Evolutionary conservation across 1,140 invertebrate species (phyloP).

Genomic region (Cotesia chilonis): DNA sequence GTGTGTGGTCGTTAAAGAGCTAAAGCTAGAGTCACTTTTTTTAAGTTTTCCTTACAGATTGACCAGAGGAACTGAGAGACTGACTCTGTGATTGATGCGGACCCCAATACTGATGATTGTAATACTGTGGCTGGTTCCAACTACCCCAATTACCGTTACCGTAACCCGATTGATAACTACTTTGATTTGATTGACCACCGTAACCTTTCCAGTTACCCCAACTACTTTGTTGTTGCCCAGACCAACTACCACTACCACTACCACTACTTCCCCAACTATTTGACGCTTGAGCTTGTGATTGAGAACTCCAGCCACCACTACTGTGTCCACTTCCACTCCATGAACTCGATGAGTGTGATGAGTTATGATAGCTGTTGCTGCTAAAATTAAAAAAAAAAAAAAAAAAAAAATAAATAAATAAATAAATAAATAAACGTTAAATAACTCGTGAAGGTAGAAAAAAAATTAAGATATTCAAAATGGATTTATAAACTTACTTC

Average conservation of each 20-base stretch:
- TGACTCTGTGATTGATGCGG: conserved; percentile 52
- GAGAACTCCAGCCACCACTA: conserved; percentile 39
- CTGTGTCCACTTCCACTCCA: conserved; percentile 32
- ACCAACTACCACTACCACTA: conserved; percentile 44
- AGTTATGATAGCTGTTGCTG: conserved; percentile 25
- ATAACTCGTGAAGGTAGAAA: no score
- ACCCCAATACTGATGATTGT: conserved; percentile 64
- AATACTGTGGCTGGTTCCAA: conserved; percentile 62
- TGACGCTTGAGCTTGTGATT: conserved; percentile 45
- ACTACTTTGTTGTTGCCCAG: conserved; percentile 44
- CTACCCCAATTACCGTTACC: conserved; percentile 62
- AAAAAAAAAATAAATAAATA: neutral
- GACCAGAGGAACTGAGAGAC: conserved; percentile 49
- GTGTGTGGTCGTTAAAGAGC: no score
- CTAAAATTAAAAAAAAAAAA: conserved; percentile 3
- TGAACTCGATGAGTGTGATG: conserved; percentile 31
- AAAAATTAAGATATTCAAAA: neutral
- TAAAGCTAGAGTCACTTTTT: neutral
- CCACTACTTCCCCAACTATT: conserved; percentile 26
- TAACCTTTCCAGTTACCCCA: conserved; percentile 61
- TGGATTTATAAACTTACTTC: conserved; percentile 43
- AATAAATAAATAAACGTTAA: no score
- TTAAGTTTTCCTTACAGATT: conserved; percentile 63
- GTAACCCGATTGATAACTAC: conserved; percentile 52
- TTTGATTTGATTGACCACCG: conserved; percentile 42